Conservation (phyloP, 2,888 invertebrate genomes). For the Parnassius apollo region DNA sequence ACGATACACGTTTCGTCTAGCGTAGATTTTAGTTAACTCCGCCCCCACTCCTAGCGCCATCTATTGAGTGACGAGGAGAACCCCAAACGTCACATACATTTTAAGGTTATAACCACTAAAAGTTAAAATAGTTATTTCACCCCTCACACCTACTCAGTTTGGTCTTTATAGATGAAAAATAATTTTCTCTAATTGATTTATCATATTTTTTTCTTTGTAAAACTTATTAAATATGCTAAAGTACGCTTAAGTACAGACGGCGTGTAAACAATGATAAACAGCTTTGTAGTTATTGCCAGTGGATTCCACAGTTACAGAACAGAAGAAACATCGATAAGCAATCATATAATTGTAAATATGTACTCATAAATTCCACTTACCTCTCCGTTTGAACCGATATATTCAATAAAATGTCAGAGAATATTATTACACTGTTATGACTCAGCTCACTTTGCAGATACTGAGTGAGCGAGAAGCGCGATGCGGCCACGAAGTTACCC, state of each 20-base stretch:
- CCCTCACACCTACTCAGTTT: conserved; percentile 1
- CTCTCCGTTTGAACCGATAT: conserved; percentile 33
- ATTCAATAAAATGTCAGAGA: conserved; percentile 38
- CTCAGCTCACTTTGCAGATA: conserved; percentile 62
- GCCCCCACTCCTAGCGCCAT: conserved; percentile 43
- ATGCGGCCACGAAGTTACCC: conserved; percentile 50
- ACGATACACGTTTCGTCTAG: conserved; percentile 48
- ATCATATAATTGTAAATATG: conserved; percentile 27
- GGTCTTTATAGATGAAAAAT: not conserved
- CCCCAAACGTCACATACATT: conserved; percentile 34
- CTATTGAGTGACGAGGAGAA: conserved; percentile 35
- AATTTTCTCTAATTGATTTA: conserved; percentile 20
- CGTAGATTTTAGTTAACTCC: conserved; percentile 42
- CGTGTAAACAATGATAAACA: conserved; percentile 28
- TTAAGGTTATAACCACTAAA: conserved; percentile 54
- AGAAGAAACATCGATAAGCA: conserved; percentile 18
- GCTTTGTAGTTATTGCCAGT: conserved; percentile 16
- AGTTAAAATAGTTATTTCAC: conserved; percentile 7
- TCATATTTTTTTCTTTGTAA: conserved; percentile 9
- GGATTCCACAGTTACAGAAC: not conserved
- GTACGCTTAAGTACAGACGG: conserved; percentile 34
- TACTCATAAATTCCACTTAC: conserved; percentile 49
- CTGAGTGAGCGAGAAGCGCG: conserved; percentile 43
- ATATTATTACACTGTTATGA: conserved; percentile 48
- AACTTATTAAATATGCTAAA: conserved; percentile 1